Evolutionary conservation across 2,888 invertebrate species (phyloP), one percentile per base, ranked within the genome.

Genomic region (Neria commutata): DNA sequence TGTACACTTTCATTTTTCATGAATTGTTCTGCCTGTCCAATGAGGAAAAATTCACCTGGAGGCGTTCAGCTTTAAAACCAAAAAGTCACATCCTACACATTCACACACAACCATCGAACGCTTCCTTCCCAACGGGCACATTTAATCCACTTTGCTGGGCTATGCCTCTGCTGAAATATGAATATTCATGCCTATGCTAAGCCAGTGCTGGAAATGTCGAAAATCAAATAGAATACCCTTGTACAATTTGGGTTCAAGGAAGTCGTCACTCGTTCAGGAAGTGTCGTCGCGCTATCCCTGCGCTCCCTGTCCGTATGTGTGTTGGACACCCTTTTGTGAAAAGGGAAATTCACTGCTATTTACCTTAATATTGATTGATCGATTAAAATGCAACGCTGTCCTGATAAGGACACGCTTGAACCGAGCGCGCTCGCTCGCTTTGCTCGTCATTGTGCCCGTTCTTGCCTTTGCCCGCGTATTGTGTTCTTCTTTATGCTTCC

Each of bases 261-360:
- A 6, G 11, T 11, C 6, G 6, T 29, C 29, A 29, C 29, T 29
- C 29, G 11, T 11, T 29, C 29, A 29, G 6, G 6, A 6, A 29
- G 6, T 6, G 29, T 6, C 29, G 6, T 11, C 29, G 6, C 29
- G 11, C 29, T 11, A 8, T 8, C 29, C 29, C 11, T 8, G 6
- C 29, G 6, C 11, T 29, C 29, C 6, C 29, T 11, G 29, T 8
- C 29, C 29, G 6, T 29, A 11, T 29, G 29, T 29, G 11, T 11
- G 29, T 6, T 29, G 29, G 6, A 8, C 4, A 8, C 4, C 37
- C n/a, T 8, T 8, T 37, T 37, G 37, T 11, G 37, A 8, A 37
- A n/a, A n/a, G n/a, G 37, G 37, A 37, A 37, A 37, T 37, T 37
- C n/a, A n/a, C n/a, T n/a, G n/a, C n/a, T 37, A n/a, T 37, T 37